phyloP scores from a whole-genome alignment of 2,888 invertebrate genomes.

The Glaucopsyche alexis region DNA sequence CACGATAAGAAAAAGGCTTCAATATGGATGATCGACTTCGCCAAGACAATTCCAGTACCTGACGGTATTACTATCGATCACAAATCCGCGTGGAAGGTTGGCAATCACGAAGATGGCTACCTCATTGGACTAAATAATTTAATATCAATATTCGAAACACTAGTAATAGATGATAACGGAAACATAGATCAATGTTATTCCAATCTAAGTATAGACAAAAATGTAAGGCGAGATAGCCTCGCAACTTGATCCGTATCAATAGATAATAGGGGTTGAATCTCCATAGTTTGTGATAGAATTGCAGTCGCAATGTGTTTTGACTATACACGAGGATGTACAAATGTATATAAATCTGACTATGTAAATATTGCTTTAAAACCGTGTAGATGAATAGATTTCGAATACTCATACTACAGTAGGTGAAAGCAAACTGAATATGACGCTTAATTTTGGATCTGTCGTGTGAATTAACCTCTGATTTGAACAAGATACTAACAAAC shows the following conservation, averaged over 20 bases:
- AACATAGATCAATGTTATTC: slow-evolving; percentile 64
- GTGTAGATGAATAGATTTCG: slow-evolving; percentile 21
- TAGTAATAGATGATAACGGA: slow-evolving; percentile 73
- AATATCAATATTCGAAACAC: slow-evolving; percentile 89
- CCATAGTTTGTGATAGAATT: slow-evolving; percentile 37
- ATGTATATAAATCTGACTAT: slow-evolving; percentile 31
- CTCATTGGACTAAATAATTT: slow-evolving; percentile 94
- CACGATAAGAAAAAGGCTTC: slow-evolving; percentile 94
- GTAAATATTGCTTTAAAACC: slow-evolving; percentile 29
- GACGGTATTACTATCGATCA: slow-evolving; percentile 87
- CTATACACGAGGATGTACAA: slow-evolving; percentile 29
- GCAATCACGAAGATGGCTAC: slow-evolving; percentile 98
- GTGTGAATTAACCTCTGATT: slow-evolving; percentile 27
- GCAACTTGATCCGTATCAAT: slow-evolving; percentile 61
- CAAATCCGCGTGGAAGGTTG: slow-evolving; percentile 92
- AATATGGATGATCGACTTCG: slow-evolving; percentile 98
- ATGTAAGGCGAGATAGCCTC: slow-evolving; percentile 63
- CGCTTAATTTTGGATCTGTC: slow-evolving; percentile 25
- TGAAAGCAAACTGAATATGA: slow-evolving; percentile 28
- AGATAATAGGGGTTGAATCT: slow-evolving; percentile 38
- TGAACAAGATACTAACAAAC: slow-evolving; percentile 30
- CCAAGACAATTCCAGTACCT: slow-evolving; percentile 93
- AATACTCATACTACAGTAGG: slow-evolving; percentile 32
- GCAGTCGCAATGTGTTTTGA: slow-evolving; percentile 24
- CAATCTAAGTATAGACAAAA: slow-evolving; percentile 60